Evolutionary conservation across 2,797 vertebrate species (phyloP), one percentile per base, ranked within the genome.

Genomic region (Lepus townsendii): DNA sequence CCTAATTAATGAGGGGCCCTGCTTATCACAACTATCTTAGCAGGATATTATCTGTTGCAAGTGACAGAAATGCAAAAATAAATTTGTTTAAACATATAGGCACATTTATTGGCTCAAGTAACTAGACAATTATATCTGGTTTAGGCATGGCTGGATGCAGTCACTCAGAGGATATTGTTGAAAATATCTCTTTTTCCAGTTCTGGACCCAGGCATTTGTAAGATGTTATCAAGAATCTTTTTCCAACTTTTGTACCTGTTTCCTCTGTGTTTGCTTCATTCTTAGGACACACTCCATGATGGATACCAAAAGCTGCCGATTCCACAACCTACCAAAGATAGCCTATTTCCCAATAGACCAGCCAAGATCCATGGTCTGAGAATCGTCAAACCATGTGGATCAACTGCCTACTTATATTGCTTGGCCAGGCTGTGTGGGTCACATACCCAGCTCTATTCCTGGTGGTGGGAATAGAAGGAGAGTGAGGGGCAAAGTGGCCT

Each of bases 21-120:
- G 11, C 30, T 38, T 54, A 7, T 65, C 5, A 52, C 42, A n/a
- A 26, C 65, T 30, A 8, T 76, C 62, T 87, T 93, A n/a, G 26
- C 71, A 92, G 65, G 57, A 80, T 68, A 66, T 66, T 78, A 10
- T 91, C 65, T 89, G 22, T 71, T 94, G 35, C 60, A 65, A 86
- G 22, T 54, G 63, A 83, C 38, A 83, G 50, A 96, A 79, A 75
- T 35, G 54, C 73, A 38, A 78, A 83, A 78, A 57, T 22, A 35
- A 94, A 63, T 69, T 68, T 32, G 6, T 47, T 73, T 92, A 30
- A 75, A 5, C n/a, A 47, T 38, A 54, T 79, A 88, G 24, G 8
- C 57, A 47, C 71, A 42, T 83, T 83, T 69, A 60, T 71, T 83
- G 54, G 11, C 22, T 85, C 52, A 79, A 63, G 73, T 90, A 75